phyloP scores from a whole-genome alignment of 2,888 invertebrate genomes.

The Hirudinaria manillensis region DNA sequence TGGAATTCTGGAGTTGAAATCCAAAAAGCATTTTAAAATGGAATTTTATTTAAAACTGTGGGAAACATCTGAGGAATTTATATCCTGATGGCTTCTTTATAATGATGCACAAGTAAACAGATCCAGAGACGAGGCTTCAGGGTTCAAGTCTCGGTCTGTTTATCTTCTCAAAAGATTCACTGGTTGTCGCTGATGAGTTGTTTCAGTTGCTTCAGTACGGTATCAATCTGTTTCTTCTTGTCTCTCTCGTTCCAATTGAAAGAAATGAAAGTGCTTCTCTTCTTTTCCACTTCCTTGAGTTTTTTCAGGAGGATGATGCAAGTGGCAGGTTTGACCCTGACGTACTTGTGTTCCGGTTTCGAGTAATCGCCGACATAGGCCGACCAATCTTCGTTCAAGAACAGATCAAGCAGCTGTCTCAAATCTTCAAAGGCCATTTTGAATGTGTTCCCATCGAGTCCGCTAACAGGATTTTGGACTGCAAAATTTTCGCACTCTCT shows the following conservation, averaged over 20 bases:
- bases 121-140: no score
- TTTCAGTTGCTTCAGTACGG: constrained; percentile 84
- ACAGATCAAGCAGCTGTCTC: constrained; percentile 79
- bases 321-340: constrained; percentile 80
- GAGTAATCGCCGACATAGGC: constrained; percentile 94
- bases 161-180: neutral
- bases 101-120: no score
- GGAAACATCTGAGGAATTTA: no score
- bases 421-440: constrained; percentile 81
- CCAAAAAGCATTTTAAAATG: no score
- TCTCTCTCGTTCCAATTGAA: constrained; percentile 90
- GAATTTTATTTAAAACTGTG: no score
- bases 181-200: constrained; percentile 60
- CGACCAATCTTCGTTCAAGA: constrained; percentile 94
- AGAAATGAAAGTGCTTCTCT: constrained; percentile 84
- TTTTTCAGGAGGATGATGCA: constrained; percentile 89
- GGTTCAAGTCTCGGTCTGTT: neutral
- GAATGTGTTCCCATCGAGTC: constrained; percentile 77
- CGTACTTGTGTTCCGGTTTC: constrained; percentile 73
- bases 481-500: constrained; percentile 97
- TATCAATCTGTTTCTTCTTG: constrained; percentile 88
- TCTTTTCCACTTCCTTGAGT: constrained; percentile 78
- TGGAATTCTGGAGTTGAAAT: no score
- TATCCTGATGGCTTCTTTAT: no score
- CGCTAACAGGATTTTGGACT: constrained; percentile 86